Conservation (phyloP, 2,113 vertebrate species). For the Tricholaema leucomelas region DNA sequence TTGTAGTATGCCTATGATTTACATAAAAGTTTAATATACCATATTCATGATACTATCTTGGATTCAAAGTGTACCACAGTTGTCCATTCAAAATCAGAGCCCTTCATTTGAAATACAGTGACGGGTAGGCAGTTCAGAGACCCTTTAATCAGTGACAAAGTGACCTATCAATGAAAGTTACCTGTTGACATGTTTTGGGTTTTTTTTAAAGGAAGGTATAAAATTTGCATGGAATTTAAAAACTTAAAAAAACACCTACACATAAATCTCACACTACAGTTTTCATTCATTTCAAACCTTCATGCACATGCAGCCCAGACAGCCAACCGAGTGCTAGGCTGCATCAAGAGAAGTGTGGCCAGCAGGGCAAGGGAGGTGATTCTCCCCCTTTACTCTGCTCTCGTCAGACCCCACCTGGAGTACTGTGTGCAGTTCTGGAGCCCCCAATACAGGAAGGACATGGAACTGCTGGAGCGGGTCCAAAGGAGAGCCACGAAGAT, state of each 20-base stretch:
- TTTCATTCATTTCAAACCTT: not conserved
- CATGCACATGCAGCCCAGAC: no score
- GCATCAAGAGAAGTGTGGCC: no score
- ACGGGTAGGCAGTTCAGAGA: not conserved
- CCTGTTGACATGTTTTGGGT: not conserved
- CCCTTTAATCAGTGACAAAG: not conserved
- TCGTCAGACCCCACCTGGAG: no score
- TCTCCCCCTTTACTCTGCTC: no score
- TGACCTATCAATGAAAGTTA: not conserved
- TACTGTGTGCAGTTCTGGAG: no score
- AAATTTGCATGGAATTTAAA: not conserved
- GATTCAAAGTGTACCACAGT: not conserved
- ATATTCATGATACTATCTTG: not conserved
- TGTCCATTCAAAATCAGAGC: not conserved
- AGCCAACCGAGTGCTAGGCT: no score
- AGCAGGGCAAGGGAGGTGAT: no score
- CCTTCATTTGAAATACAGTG: not conserved
- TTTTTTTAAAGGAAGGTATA: not conserved
- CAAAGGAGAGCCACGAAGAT: no score
- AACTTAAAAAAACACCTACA: not conserved
- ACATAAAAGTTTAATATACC: not conserved
- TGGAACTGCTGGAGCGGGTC: no score
- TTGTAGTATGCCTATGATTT: rapidly evolving
- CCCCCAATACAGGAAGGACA: no score
- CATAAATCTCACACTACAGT: not conserved